Evolutionary conservation across 2,113 vertebrate species (phyloP).

Genomic region (Lethenteron camtschaticum): DNA sequence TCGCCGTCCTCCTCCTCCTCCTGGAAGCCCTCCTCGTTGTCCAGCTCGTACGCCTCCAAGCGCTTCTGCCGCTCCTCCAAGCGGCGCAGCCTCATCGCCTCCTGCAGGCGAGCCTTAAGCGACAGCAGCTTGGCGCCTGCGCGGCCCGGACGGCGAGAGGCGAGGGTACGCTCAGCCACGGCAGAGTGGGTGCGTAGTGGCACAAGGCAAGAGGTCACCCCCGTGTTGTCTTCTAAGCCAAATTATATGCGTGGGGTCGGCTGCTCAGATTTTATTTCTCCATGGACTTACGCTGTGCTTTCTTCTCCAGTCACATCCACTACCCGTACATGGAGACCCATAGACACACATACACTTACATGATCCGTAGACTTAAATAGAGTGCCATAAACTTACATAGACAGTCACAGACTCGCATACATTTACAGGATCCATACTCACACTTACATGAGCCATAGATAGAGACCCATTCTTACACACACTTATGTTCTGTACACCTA

Average conservation of each 20-base stretch:
- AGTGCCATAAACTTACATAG: neutral
- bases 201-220: neutral
- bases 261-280: neutral
- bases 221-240: neutral
- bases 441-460: neutral
- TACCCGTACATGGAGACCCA: neutral
- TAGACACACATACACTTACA: neutral
- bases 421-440: neutral
- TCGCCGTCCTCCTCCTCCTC: slow-evolving; percentile 51
- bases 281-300: neutral
- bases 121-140: slow-evolving; percentile 58
- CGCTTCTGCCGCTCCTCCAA: slow-evolving; percentile 48
- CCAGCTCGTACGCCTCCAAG: slow-evolving; percentile 44
- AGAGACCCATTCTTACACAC: too few relatives aligned
- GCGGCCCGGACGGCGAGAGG: neutral
- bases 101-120: slow-evolving; percentile 69
- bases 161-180: too few relatives aligned
- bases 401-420: neutral
- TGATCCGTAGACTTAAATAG: neutral
- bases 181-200: neutral
- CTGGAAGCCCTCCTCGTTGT: slow-evolving; percentile 70
- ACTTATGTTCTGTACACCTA: too few relatives aligned
- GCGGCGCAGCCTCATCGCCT: slow-evolving; percentile 71
- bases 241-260: neutral
- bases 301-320: neutral